These are phyloP conservation scores for Amphibalanus amphitrite DNA, from an alignment of 1,140 invertebrate species.

Conservation along the genomic window DNA sequence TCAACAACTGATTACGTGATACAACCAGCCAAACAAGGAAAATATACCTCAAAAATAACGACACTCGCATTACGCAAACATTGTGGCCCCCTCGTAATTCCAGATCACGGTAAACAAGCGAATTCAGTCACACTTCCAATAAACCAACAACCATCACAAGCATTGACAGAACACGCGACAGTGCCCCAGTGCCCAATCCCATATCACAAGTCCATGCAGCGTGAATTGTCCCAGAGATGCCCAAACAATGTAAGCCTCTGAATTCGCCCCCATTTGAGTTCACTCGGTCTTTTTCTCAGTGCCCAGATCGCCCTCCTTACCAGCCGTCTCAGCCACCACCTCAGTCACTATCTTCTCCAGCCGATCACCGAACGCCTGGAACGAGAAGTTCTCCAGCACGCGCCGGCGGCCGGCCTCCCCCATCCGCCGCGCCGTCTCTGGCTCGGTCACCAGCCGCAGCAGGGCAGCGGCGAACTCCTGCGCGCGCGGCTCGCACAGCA, in stretches of 20 bases:
- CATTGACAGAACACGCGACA: conserved; percentile 10
- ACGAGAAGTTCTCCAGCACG: conserved; percentile 60
- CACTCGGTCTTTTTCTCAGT: too few species aligned
- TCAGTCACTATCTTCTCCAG: conserved; percentile 39
- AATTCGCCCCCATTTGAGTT: too few species aligned
- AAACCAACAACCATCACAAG: too few species aligned
- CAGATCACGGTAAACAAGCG: too few species aligned
- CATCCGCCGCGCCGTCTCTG: conserved; percentile 32
- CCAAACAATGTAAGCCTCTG: too few species aligned
- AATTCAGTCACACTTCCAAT: too few species aligned
- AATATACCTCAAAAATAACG: too few species aligned
- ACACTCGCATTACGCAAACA: too few species aligned
- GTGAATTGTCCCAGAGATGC: conserved; percentile 15
- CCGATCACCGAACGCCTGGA: conserved; percentile 49
- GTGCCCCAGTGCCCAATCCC: background rate
- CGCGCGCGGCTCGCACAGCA: conserved; percentile 49
- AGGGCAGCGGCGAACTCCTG: conserved; percentile 63
- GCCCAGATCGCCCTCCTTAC: too few species aligned
- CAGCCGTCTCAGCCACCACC: conserved; percentile 8
- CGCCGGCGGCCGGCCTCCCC: conserved; percentile 48
- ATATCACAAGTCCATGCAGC: conserved; percentile 3
- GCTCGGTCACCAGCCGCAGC: conserved; percentile 41
- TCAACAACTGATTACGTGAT: too few species aligned
- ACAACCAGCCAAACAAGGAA: too few species aligned
- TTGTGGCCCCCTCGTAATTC: too few species aligned